Conservation (phyloP, 2,888 invertebrate genomes). For the Siphlonurus alternatus region DNA sequence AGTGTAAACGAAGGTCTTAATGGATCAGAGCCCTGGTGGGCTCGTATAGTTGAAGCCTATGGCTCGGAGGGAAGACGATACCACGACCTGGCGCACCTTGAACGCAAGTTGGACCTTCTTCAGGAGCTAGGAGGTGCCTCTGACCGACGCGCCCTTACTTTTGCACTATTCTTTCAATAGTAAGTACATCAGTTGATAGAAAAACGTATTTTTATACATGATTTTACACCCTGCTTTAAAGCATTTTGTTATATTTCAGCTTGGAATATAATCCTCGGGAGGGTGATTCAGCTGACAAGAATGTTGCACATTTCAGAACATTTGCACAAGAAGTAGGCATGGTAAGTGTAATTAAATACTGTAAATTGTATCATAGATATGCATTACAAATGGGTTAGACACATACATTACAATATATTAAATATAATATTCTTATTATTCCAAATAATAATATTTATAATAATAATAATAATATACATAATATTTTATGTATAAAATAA, state of each 20-base stretch:
- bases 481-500: no score
- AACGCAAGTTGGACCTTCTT: slow-evolving; percentile 29
- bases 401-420: not conserved
- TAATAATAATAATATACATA: no score
- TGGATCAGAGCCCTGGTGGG: not conserved
- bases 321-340: slow-evolving; percentile 34
- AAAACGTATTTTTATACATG: not conserved
- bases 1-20: not conserved
- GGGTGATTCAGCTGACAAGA: slow-evolving; percentile 34
- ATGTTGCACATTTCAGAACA: slow-evolving; percentile 31
- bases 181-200: slow-evolving; percentile 21
- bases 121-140: slow-evolving; percentile 27
- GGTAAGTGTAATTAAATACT: slow-evolving; percentile 23
- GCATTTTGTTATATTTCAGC: slow-evolving; percentile 23
- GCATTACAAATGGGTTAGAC: not conserved
- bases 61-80: slow-evolving; percentile 24
- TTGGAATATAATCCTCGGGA: slow-evolving; percentile 38
- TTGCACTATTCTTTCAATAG: slow-evolving; percentile 39
- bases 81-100: slow-evolving; percentile 31
- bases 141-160: slow-evolving; percentile 28
- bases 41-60: not conserved
- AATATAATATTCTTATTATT: not conserved
- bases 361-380: not conserved
- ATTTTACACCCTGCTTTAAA: not conserved
- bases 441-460: not conserved